Conservation (phyloP, 2,113 vertebrate genomes). For the Saguinus midas region DNA sequence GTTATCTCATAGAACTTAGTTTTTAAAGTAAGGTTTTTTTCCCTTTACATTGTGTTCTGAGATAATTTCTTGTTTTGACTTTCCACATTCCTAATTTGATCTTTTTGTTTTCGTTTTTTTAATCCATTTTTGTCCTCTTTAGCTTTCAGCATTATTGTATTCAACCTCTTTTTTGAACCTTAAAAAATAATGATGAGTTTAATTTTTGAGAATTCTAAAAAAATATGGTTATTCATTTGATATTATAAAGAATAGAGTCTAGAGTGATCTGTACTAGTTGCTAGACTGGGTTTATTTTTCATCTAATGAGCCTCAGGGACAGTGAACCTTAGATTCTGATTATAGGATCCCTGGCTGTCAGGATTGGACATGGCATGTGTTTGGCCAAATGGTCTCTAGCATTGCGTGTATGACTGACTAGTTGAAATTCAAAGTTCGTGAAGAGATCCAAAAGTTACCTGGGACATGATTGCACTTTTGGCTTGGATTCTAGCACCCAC, state of each 20-base stretch:
- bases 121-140: not conserved
- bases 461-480: not conserved
- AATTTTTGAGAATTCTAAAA: constrained; percentile 27
- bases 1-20: not conserved
- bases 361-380: not conserved
- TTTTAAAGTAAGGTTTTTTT: not conserved
- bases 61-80: not conserved
- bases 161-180: not conserved
- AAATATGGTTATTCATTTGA: not conserved
- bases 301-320: not conserved
- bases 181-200: constrained; percentile 13
- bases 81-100: not conserved
- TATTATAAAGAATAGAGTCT: not conserved
- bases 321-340: not conserved
- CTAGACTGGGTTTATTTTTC: not conserved
- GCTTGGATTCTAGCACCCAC: not conserved
- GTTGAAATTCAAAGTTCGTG: not conserved
- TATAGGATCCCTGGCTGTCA: not conserved
- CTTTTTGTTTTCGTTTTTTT: not conserved
- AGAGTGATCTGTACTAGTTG: not conserved
- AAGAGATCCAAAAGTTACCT: not conserved
- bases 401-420: not conserved
- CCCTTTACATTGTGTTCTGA: not conserved
- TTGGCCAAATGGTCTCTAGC: not conserved
- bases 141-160: not conserved